Percentiles rank a stretch among this genome's conserved stretches.
Evolutionary conservation across 2,888 invertebrate genomes (phyloP).

Genomic region (Callyntrura guangdongensis): DNA sequence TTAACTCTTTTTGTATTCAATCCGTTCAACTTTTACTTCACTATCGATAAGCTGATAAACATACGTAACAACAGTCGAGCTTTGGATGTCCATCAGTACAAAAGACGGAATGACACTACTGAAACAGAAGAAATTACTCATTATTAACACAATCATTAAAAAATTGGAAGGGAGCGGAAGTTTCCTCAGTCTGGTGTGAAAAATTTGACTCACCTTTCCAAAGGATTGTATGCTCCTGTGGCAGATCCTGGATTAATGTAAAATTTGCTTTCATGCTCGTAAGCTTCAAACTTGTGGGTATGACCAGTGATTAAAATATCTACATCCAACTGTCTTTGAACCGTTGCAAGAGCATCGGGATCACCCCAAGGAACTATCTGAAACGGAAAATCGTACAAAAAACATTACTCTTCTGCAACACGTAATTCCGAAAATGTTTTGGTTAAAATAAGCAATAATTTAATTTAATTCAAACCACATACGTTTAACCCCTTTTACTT

Average conservation of each 20-base stretch:
- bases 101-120: constrained; percentile 97
- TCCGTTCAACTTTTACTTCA: constrained; percentile 99
- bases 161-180: too few species aligned
- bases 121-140: constrained; percentile 85
- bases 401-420: not conserved
- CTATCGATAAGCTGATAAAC: constrained; percentile 99
- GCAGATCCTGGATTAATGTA: constrained; percentile 99
- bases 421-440: too few species aligned
- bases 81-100: constrained; percentile 99
- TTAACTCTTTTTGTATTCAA: constrained; percentile 95
- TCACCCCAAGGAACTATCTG: constrained; percentile 97
- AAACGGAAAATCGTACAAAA: not conserved
- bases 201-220: constrained; percentile 91
- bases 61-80: constrained; percentile 98
- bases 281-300: constrained; percentile 99
- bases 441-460: too few species aligned
- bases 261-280: constrained; percentile 99
- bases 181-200: not conserved
- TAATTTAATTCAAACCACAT: too few species aligned
- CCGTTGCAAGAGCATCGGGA: constrained; percentile 95
- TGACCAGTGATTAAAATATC: constrained; percentile 99
- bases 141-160: not conserved
- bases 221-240: constrained; percentile 98
- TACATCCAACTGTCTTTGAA: constrained; percentile 98
- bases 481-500: too few species aligned